These are phyloP conservation scores for Rhizomys pruinosus DNA, from an alignment of 2,113 vertebrate genomes.

Conservation along the genomic window DNA sequence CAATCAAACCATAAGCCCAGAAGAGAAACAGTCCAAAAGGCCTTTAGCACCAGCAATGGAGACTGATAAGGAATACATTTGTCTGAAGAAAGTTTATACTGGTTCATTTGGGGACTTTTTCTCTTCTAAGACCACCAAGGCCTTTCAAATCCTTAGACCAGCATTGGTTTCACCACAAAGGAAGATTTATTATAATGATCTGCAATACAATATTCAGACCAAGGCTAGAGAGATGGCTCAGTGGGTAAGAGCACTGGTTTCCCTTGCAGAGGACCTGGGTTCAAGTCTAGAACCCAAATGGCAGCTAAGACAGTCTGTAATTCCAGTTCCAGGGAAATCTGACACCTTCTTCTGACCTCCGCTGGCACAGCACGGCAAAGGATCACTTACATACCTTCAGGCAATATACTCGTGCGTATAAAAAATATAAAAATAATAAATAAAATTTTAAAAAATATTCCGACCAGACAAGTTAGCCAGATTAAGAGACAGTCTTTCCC, in stretches of 20 bases:
- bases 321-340: too few relatives aligned
- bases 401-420: too few relatives aligned
- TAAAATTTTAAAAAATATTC: too few relatives aligned
- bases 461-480: neutral
- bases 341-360: too few relatives aligned
- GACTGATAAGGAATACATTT: neutral
- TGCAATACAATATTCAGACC: constrained; percentile 40
- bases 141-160: constrained; percentile 33
- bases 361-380: too few relatives aligned
- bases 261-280: too few relatives aligned
- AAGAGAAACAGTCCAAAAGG: neutral
- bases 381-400: too few relatives aligned
- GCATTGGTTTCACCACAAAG: constrained; percentile 6
- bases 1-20: constrained; percentile 10
- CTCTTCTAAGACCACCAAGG: constrained; percentile 32
- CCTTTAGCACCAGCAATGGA: neutral
- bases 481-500: neutral
- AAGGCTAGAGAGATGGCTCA: too few relatives aligned
- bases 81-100: constrained; percentile 12
- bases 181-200: neutral
- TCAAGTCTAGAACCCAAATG: too few relatives aligned
- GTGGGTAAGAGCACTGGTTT: too few relatives aligned
- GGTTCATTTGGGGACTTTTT: neutral
- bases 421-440: too few relatives aligned
- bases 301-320: too few relatives aligned